Evolutionary conservation across 2,888 invertebrate species (phyloP).

Genomic region (Embidobia sp.): DNA sequence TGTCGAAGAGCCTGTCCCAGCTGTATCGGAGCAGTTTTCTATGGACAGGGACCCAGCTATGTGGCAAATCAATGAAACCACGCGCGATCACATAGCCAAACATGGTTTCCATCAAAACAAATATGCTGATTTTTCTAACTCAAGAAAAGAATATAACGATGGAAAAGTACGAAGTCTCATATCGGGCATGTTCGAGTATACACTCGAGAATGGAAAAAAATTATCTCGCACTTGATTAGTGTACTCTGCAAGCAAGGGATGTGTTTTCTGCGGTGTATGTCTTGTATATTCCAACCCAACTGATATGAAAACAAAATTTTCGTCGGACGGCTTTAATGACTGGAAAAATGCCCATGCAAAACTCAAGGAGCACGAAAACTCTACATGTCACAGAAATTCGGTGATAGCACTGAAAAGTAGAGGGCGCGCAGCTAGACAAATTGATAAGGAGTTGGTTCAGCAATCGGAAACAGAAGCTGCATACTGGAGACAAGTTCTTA

Average conservation of each 20-base stretch:
- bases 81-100: conserved; percentile 14
- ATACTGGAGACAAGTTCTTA: conserved; percentile 33
- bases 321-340: conserved; percentile 24
- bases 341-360: conserved; percentile 39
- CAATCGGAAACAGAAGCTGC: conserved; percentile 19
- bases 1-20: not conserved
- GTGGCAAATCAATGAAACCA: conserved; percentile 10
- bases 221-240: conserved; percentile 20
- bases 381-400: conserved; percentile 26
- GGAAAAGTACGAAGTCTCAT: conserved; percentile 15
- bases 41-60: conserved; percentile 13
- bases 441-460: conserved; percentile 19
- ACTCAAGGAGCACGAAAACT: conserved; percentile 35
- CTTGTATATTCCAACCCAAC: conserved; percentile 11
- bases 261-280: conserved; percentile 34
- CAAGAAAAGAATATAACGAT: conserved; percentile 26
- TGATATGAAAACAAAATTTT: conserved; percentile 30
- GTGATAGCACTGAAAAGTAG: conserved; percentile 17
- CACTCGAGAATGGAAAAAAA: conserved; percentile 19
- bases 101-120: conserved; percentile 16
- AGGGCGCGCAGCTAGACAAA: conserved; percentile 16
- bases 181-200: conserved; percentile 35
- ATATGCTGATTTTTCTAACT: conserved; percentile 17
- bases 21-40: conserved; percentile 1
- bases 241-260: conserved; percentile 27